Percentiles rank a stretch among this genome's conserved stretches.
Evolutionary conservation across 2,797 vertebrate genomes (phyloP).

Genomic region (Pseudochirops corinnae): DNA sequence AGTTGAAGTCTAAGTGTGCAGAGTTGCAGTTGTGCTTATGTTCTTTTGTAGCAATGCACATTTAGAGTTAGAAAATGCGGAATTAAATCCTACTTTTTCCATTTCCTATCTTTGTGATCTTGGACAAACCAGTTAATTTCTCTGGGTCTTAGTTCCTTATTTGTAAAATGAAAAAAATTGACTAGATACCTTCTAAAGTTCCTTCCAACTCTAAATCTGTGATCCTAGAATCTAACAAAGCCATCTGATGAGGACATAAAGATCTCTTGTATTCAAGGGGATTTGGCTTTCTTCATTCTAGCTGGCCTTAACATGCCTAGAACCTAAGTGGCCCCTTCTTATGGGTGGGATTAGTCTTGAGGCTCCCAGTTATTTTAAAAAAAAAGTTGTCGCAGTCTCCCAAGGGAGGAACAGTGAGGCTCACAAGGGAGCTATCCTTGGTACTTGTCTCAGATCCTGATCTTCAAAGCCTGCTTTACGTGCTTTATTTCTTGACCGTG

Average conservation of each 20-base stretch:
- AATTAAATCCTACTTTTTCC: neutral
- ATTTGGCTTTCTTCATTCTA: neutral
- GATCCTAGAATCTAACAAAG: neutral
- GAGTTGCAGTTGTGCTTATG: neutral
- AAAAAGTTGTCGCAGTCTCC: neutral
- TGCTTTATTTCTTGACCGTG: neutral
- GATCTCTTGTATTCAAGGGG: neutral
- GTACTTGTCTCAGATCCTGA: neutral
- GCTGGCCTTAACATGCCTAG: neutral
- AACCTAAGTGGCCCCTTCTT: fast-evolving
- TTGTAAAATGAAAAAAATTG: neutral
- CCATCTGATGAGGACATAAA: neutral
- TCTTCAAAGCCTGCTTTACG: neutral
- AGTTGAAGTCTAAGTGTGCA: neutral
- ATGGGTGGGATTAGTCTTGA: neutral
- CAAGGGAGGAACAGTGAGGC: neutral
- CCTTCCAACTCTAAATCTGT: neutral
- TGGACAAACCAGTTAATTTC: neutral
- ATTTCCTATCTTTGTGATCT: neutral
- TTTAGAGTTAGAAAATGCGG: neutral
- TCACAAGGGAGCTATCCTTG: neutral
- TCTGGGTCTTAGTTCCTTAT: neutral
- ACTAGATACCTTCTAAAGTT: neutral
- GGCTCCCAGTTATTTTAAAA: neutral
- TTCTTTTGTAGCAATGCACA: neutral